phyloP scores from a whole-genome alignment of 2,113 vertebrate genomes.

The Phrynocephalus versicolor region DNA sequence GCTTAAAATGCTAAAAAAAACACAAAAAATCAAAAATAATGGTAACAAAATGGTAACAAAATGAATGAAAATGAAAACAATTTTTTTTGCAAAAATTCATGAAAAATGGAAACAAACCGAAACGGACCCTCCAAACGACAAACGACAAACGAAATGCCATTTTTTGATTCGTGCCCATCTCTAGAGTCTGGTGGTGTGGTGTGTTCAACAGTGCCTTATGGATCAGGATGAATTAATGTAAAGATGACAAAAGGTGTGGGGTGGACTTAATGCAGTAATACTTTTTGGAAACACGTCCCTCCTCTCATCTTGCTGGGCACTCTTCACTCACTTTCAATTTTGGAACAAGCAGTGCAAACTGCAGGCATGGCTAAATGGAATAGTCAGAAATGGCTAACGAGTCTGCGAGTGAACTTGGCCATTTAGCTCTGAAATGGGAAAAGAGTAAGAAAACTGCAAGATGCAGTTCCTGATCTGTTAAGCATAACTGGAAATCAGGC shows the following conservation, averaged over 20 bases:
- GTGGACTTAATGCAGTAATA: not conserved
- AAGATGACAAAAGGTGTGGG: not conserved
- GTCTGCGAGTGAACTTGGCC: no score
- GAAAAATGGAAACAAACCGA: no score
- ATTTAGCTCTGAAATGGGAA: not conserved
- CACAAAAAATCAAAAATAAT: no score
- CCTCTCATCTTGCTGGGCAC: not conserved
- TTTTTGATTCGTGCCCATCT: no score
- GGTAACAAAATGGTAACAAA: no score
- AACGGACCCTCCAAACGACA: no score
- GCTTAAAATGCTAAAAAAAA: no score
- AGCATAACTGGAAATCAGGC: not conserved
- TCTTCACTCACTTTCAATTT: not conserved
- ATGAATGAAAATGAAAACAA: no score
- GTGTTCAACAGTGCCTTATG: not conserved
- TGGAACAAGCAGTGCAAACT: not conserved
- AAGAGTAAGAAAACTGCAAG: not conserved
- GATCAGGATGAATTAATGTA: conserved; percentile 34
- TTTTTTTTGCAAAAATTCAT: no score
- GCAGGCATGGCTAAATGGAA: not conserved
- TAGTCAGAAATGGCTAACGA: not conserved
- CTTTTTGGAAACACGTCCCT: not conserved
- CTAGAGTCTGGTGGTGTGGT: conserved; percentile 20
- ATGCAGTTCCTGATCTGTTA: not conserved
- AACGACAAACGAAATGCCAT: no score